Conservation (phyloP, 1,140 invertebrate species). For the Protaetia brevitarsis region DNA sequence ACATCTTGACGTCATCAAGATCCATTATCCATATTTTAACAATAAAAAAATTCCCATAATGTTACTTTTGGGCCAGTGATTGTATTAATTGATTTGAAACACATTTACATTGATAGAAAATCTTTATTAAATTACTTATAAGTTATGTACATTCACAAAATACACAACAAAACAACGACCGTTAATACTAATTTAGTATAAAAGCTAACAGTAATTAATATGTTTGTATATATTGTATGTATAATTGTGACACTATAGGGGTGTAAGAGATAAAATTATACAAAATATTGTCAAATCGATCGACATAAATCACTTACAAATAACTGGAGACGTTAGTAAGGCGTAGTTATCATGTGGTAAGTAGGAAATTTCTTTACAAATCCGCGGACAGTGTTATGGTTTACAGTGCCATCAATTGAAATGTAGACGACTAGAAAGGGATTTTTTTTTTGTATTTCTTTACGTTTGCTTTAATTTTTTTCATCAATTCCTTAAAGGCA, state of each 20-base stretch:
- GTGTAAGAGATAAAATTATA: slow-evolving; percentile 20
- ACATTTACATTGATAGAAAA: slow-evolving; percentile 13
- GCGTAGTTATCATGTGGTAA: slow-evolving; percentile 9
- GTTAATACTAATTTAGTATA: slow-evolving; percentile 22
- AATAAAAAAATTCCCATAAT: no score
- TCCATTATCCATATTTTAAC: no score
- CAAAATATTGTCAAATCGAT: slow-evolving; percentile 24
- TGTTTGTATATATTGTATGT: slow-evolving; percentile 16
- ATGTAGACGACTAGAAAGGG: slow-evolving; percentile 1
- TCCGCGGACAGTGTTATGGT: not conserved
- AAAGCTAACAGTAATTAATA: slow-evolving; percentile 19
- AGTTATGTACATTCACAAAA: slow-evolving; percentile 19
- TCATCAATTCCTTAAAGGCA: slow-evolving; percentile 13
- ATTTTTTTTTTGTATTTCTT: not conserved
- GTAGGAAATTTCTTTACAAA: slow-evolving; percentile 7
- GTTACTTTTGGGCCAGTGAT: no score
- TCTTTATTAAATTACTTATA: slow-evolving; percentile 25
- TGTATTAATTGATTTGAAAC: no score
- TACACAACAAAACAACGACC: slow-evolving; percentile 21
- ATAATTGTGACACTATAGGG: slow-evolving; percentile 16
- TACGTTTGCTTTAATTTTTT: not conserved
- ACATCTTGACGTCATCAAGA: no score
- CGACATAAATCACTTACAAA: not conserved
- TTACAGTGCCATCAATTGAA: slow-evolving; percentile 12
- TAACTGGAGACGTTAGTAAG: slow-evolving; percentile 13